Base-by-base conservation (phyloP, 2,888 invertebrate species). In the Tipula confusa region DNA sequence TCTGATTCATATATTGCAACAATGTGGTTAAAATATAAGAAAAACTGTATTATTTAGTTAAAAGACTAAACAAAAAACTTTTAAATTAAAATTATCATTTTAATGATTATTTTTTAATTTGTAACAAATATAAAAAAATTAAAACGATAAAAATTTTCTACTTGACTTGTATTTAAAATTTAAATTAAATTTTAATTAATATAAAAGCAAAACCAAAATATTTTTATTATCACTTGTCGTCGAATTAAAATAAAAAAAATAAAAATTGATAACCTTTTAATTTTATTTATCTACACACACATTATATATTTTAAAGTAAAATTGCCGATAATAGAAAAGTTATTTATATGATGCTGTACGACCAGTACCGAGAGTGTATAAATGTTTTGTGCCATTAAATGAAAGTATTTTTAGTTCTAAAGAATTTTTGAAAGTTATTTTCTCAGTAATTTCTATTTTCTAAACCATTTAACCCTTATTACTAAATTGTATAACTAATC, bases 381-480 rank as follows among this genome's bases (percentile, higher is more conserved):
- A 64, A 64, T 64, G 64, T 64, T 64, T 64, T 64, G 64, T 18
- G 64, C 64, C 64, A 64, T 64, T 24, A 64, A 64, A 13, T n/a
- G 80, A 80, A 29, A 80, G 29, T 29, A 29, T n/a, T 28, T 29
- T 80, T 31, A 29, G 18, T 79, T 79, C 18, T 18, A 18, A 80
- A 80, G 31, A 29, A 29, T 29, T 29, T 80, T 80, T 29, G 29
- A 29, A 80, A 29, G 29, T 29, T 31, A 29, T 80, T 80, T 80
- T 31, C 31, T 80, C 29, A 80, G 31, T 80, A 80, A 29, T 80
- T 80, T 80, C 80, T 80, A 80, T 80, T 80, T 80, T 80, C 80
- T 80, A 80, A 80, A 80, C 31, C 80, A 80, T 80, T 80, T 80
- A 80, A 80, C 80, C 80, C 80, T 80, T 80, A 80, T 80, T 80